These are phyloP conservation scores for Eurosta solidaginis DNA, from an alignment of 1,140 invertebrate species.

Conservation along the genomic window DNA sequence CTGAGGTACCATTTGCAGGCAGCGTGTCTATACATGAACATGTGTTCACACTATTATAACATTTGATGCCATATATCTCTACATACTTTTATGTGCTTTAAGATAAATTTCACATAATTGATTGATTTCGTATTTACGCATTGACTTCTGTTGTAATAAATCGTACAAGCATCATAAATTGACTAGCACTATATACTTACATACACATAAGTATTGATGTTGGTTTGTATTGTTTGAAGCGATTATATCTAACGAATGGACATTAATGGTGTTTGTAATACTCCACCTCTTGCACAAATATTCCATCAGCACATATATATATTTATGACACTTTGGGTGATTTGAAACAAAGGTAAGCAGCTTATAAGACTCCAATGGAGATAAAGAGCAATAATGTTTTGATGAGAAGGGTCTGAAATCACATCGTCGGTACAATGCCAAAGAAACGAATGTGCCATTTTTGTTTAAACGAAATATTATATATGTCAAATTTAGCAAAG, in stretches of 20 bases:
- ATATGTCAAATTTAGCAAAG: too few species aligned
- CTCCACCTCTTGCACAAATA: too few species aligned
- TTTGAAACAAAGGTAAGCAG: not conserved
- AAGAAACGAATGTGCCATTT: too few species aligned
- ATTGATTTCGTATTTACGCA: slow-evolving; percentile 8
- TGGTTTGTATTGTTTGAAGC: not conserved
- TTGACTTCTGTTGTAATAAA: slow-evolving; percentile 3
- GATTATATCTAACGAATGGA: not conserved
- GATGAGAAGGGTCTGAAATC: too few species aligned
- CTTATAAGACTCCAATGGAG: not conserved
- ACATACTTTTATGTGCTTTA: not conserved
- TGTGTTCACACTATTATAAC: not conserved
- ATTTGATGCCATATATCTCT: not conserved
- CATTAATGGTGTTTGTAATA: too few species aligned
- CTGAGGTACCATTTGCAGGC: not conserved
- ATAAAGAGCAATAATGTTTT: not conserved
- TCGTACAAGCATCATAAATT: not conserved
- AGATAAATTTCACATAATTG: slow-evolving; percentile 21
- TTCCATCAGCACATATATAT: too few species aligned
- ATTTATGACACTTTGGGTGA: not conserved
- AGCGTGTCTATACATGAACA: not conserved
- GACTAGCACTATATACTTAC: not conserved
- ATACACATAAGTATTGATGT: too few species aligned
- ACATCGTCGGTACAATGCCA: too few species aligned
- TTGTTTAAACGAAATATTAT: too few species aligned